These are phyloP conservation scores for Syngnathus floridae DNA, from an alignment of 2,113 vertebrate species.

Conservation along the genomic window DNA sequence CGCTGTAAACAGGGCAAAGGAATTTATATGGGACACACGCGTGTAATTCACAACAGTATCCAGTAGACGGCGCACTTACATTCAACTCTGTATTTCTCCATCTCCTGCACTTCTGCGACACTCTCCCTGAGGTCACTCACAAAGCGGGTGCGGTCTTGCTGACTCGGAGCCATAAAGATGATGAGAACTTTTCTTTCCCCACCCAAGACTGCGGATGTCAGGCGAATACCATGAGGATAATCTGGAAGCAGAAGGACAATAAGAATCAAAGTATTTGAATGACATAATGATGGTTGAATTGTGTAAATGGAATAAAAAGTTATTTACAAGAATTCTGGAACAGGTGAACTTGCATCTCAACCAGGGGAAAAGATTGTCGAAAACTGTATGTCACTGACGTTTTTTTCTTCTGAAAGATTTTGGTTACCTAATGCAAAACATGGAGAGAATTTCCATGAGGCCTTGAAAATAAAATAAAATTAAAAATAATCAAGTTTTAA, in stretches of 20 bases:
- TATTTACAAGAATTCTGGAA: slow-evolving; percentile 97
- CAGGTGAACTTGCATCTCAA: slow-evolving; percentile 97
- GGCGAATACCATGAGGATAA: slow-evolving; percentile 87
- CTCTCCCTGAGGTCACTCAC: slow-evolving; percentile 89
- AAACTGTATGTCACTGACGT: slow-evolving; percentile 97
- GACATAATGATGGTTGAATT: not conserved
- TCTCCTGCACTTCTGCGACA: slow-evolving; percentile 89
- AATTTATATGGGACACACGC: not conserved
- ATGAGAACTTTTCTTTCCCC: slow-evolving; percentile 88
- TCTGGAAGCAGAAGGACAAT: slow-evolving; percentile 58
- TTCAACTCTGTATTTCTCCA: slow-evolving; percentile 93
- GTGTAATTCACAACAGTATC: slow-evolving; percentile 4
- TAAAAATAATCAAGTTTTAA: not conserved
- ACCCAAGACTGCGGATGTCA: slow-evolving; percentile 84
- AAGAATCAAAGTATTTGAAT: slow-evolving; percentile 1
- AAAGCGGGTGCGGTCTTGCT: slow-evolving; percentile 88
- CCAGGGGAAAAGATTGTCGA: slow-evolving; percentile 92
- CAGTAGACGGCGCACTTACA: slow-evolving; percentile 72
- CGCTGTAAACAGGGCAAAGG: slow-evolving; percentile 61
- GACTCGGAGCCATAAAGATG: slow-evolving; percentile 88
- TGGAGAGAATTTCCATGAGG: not conserved
- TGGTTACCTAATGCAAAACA: slow-evolving; percentile 78
- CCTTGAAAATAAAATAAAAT: not conserved
- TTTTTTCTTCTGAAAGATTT: slow-evolving; percentile 99
- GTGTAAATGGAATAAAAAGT: not conserved